A percentile compares a stretch with the other conserved stretches of the same genome.
phyloP scores from a whole-genome alignment of 1,140 invertebrate species.

The Drosophila pseudoobscura region DNA sequence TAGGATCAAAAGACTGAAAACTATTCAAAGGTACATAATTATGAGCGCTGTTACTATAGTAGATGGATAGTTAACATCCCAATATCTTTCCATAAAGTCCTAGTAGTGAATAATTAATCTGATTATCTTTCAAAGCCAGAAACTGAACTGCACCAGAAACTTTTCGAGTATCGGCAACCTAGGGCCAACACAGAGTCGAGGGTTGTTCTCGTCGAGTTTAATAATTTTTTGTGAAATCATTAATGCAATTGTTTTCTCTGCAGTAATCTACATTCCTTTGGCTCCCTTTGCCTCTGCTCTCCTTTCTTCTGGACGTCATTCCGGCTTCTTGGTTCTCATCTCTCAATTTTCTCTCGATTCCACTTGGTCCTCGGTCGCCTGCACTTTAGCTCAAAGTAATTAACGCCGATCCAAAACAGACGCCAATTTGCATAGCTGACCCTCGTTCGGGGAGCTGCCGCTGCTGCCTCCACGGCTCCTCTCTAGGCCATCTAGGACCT shows the following conservation, averaged over 20 bases:
- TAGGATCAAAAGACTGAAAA: too few relatives aligned
- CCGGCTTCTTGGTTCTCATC: not conserved
- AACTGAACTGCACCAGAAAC: too few relatives aligned
- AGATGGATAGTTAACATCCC: too few relatives aligned
- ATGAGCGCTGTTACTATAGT: too few relatives aligned
- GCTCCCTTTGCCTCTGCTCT: not conserved
- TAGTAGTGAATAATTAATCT: too few relatives aligned
- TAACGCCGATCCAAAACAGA: constrained; percentile 80
- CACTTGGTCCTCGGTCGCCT: constrained; percentile 48
- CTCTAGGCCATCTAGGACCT: constrained; percentile 31
- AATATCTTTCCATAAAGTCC: too few relatives aligned
- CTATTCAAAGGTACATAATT: too few relatives aligned
- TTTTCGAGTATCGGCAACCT: too few relatives aligned
- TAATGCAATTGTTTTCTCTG: constrained; percentile 49
- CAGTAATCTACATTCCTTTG: constrained; percentile 1
- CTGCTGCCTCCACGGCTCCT: not conserved
- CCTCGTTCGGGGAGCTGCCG: constrained; percentile 20
- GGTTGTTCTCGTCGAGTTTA: not conserved
- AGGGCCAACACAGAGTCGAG: too few relatives aligned
- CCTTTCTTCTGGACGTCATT: constrained; percentile 18
- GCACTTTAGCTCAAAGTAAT: constrained; percentile 78
- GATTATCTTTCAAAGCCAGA: too few relatives aligned
- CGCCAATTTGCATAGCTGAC: constrained; percentile 77
- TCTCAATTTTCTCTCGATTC: constrained; percentile 38
- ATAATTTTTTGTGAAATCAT: constrained; percentile 43